Conservation (phyloP, 2,113 vertebrate species). For the Okapia johnstoni region DNA sequence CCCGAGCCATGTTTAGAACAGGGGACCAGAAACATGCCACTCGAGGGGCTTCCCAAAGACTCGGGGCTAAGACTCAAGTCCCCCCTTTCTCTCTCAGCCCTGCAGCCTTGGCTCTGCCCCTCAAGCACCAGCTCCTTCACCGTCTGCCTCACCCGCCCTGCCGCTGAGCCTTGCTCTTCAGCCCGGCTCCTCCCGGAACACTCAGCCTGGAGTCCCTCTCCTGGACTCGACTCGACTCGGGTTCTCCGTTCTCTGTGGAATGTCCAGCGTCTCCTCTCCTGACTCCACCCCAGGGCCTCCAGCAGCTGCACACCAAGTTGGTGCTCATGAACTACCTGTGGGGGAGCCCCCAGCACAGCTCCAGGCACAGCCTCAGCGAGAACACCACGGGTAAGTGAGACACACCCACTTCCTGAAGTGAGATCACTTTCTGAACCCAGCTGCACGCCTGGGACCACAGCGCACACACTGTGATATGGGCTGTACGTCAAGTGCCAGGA, state of each 20-base stretch:
- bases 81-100: neutral
- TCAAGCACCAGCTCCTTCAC: neutral
- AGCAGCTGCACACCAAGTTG: no score
- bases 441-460: fast-evolving
- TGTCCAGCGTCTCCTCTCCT: neutral
- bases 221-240: neutral
- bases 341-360: neutral
- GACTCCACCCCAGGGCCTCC: neutral
- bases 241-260: neutral
- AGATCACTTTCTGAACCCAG: neutral
- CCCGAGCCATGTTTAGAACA: neutral
- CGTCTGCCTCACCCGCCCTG: neutral
- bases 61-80: neutral
- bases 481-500: neutral
- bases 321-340: fast-evolving
- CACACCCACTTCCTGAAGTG: neutral
- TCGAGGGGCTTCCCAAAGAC: neutral
- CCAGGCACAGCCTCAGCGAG: fast-evolving
- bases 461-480: neutral
- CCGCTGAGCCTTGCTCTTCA: neutral
- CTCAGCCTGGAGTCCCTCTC: neutral
- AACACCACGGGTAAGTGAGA: fast-evolving
- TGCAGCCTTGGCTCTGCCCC: neutral
- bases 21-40: neutral
- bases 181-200: neutral